Base-by-base conservation (phyloP, 2,113 vertebrate species). In the Nycticryphes semicollaris region DNA sequence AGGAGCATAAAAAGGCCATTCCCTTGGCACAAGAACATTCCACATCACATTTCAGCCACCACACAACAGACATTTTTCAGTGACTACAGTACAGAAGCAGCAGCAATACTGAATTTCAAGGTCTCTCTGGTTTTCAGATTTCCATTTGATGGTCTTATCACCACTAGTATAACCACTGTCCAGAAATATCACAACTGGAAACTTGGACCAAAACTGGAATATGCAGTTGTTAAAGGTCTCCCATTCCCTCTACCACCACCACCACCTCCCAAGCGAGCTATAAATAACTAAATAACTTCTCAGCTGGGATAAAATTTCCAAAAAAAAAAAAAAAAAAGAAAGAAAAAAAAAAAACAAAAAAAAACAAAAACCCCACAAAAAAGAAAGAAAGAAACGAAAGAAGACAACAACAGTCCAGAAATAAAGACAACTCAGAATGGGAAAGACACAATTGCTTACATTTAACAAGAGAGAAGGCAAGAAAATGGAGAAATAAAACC, bases 281-380 rank as follows among this genome's bases (percentile, higher is more conserved):
- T 92, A 97, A 96, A 92, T 92, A 95, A 90, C 77, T 92, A 97
- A 96, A 93, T 92, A 96, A 90, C 77, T 47, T n/a, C 88, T 91
- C 87, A 89, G 87, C 80, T 96, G 89, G 73, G 91, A 94, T 8
- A 87, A 84, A 81, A 96, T 43, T 59, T 56, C 54, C 25, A 0
- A 9, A 48, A 63, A 45, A 73, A 69, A 47, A n/a, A 53, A 13
- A 25, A 14, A 25, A 25, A 54, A 54, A 30, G 8, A 25, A 24
- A 50, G 6, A 50, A 25, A 25, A 7, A 51, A 12, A 39, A 39
- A 0, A 0, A 9, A 48, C 59, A 45, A 73, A 69, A 47, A n/a
- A 17, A 51, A 51, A 24, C 13, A 12, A 27, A 53, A 13, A 25
- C 39, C 39, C 39, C 39, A 39, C 39, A 14, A 25, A 25, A 54